A percentile compares a stretch with the other conserved stretches of the same genome.
These are phyloP conservation scores for Pseudeuparius sepicola DNA, from an alignment of 2,888 invertebrate genomes.

Conservation along the genomic window DNA sequence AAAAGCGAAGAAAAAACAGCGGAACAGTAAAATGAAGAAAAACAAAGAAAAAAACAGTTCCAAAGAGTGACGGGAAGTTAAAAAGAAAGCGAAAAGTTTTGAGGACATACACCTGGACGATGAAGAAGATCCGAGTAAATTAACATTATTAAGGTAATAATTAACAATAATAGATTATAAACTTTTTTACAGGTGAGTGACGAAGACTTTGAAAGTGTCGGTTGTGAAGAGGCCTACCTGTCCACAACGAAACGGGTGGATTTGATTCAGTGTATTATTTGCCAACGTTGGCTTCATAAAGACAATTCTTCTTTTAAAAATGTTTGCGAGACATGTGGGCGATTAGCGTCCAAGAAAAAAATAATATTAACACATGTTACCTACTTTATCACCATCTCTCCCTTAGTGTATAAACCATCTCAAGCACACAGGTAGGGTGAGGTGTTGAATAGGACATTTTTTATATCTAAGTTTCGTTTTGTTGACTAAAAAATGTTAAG, in stretches of 20 bases:
- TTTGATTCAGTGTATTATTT: slow-evolving; percentile 2
- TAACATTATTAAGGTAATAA: too few relatives aligned
- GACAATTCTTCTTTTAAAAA: neutral
- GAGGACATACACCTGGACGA: neutral
- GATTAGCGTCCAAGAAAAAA: slow-evolving; percentile 3
- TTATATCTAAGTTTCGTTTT: slow-evolving; percentile 1
- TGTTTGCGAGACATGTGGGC: slow-evolving; percentile 1
- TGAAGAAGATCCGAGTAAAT: too few relatives aligned
- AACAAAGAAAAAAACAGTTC: slow-evolving; percentile 1
- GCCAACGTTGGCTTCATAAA: slow-evolving; percentile 3
- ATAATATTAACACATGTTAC: neutral
- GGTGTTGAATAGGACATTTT: neutral
- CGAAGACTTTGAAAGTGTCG: neutral
- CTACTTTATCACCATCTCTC: slow-evolving; percentile 2
- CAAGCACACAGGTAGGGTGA: slow-evolving; percentile 1
- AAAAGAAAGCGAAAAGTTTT: slow-evolving; percentile 3
- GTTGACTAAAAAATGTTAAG: neutral
- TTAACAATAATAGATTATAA: too few relatives aligned
- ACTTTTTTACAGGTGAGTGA: too few relatives aligned
- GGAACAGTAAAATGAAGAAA: slow-evolving; percentile 1
- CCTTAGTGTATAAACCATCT: slow-evolving; percentile 1
- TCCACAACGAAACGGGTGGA: slow-evolving; percentile 1
- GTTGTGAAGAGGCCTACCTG: neutral
- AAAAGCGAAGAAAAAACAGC: too few relatives aligned
- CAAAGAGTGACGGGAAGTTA: neutral